Evolutionary conservation across 2,888 invertebrate species (phyloP).

Genomic region (Aporophyla nigra): DNA sequence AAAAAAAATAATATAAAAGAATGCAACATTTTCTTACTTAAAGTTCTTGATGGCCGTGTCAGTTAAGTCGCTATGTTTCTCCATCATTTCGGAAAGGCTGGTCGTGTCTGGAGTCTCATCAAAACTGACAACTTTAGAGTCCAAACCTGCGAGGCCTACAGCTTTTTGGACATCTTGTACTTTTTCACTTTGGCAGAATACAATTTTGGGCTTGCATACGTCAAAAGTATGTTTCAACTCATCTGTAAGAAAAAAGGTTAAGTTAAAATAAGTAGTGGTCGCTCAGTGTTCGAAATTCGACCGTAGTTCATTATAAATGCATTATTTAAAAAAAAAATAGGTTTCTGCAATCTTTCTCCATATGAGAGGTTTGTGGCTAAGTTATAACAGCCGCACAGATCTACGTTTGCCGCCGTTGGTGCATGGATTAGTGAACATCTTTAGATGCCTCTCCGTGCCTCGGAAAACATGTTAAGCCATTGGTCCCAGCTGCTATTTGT

Average conservation of each 20-base stretch:
- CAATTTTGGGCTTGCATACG: constrained; percentile 70
- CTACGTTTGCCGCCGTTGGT: too few relatives aligned
- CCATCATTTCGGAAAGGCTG: constrained; percentile 70
- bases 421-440: too few relatives aligned
- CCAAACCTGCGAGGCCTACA: constrained; percentile 53
- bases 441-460: too few relatives aligned
- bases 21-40: constrained; percentile 61
- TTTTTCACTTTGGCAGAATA: constrained; percentile 77
- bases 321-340: too few relatives aligned
- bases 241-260: constrained; percentile 64
- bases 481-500: too few relatives aligned
- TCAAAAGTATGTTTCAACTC: constrained; percentile 71
- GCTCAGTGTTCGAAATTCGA: too few relatives aligned
- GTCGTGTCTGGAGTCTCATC: constrained; percentile 66
- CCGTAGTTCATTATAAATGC: too few relatives aligned
- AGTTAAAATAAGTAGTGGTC: neutral
- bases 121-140: constrained; percentile 75
- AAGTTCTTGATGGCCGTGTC: constrained; percentile 66
- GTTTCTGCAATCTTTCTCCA: too few relatives aligned
- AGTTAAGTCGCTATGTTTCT: constrained; percentile 56
- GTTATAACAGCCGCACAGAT: too few relatives aligned
- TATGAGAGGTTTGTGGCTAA: too few relatives aligned
- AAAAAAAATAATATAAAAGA: too few relatives aligned
- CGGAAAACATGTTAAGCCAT: too few relatives aligned
- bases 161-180: constrained; percentile 68